Percentiles rank a stretch among this genome's conserved stretches.
These are phyloP conservation scores for Melanargia galathea DNA, from an alignment of 2,888 invertebrate species.

Conservation along the genomic window DNA sequence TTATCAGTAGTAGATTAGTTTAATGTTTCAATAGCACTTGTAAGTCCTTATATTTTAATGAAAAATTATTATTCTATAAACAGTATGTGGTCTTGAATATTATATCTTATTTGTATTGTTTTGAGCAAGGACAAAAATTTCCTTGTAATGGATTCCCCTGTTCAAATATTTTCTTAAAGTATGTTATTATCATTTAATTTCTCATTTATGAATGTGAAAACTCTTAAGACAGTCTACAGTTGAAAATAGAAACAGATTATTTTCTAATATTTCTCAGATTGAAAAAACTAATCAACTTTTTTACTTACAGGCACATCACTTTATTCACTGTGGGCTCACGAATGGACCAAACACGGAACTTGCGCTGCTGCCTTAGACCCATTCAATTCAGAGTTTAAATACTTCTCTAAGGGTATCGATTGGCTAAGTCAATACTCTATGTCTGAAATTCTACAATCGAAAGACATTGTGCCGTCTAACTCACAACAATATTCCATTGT, in stretches of 20 bases:
- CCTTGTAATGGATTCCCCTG: not conserved
- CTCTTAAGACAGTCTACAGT: no score
- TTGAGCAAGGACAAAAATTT: not conserved
- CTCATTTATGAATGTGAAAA: no score
- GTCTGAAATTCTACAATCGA: slow-evolving; percentile 79
- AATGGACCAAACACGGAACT: slow-evolving; percentile 92
- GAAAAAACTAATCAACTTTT: not conserved
- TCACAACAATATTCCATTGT: slow-evolving; percentile 47
- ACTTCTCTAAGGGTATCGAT: slow-evolving; percentile 85
- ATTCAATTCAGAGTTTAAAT: slow-evolving; percentile 84
- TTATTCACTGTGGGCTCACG: slow-evolving; percentile 88
- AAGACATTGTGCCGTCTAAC: slow-evolving; percentile 77
- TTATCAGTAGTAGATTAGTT: no score
- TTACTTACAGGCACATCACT: slow-evolving; percentile 56
- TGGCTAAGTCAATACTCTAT: slow-evolving; percentile 84
- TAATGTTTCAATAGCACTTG: no score
- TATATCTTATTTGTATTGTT: not conserved
- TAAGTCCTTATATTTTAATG: no score
- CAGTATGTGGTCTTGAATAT: not conserved
- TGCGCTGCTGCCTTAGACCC: slow-evolving; percentile 84
- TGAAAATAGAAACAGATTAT: no score
- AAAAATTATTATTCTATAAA: no score
- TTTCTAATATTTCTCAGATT: no score
- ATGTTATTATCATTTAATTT: no score
- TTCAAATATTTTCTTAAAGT: not conserved